Base-by-base conservation (phyloP, 2,797 vertebrate species). In the Manis pentadactyla region DNA sequence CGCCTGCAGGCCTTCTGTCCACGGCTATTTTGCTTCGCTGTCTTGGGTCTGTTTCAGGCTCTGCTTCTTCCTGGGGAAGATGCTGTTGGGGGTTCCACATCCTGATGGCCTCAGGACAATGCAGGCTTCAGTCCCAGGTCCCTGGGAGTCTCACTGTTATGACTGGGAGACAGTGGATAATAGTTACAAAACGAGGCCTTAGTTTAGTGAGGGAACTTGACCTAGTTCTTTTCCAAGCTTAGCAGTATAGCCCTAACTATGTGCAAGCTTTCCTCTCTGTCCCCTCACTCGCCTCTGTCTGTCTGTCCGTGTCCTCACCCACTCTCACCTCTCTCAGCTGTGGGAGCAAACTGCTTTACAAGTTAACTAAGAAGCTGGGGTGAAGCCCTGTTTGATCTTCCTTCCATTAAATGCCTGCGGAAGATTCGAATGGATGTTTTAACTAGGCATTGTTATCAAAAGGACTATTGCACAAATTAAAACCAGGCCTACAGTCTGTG, bases 381-480 rank as follows among this genome's bases (percentile, higher is more conserved):
- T 96, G 97, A 96, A 98, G 98, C 97, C 97, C 97, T 98, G 97
- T 98, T 98, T 98, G 98, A 97, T 98, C 98, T 97, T 97, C 97
- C 96, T 97, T 96, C 95, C 97, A 97, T 98, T 98, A 98, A 98
- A 97, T 98, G 98, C 97, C 96, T 98, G 97, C 97, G 98, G 63
- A 88, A 98, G 98, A 98, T 98, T 98, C 97, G 98, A 98, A 98
- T 98, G 98, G 96, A 95, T 98, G 95, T 97, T 98, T 98, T 98
- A 98, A 98, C 98, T 98, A 98, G 97, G 96, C 97, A 88, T 98
- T 98, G 98, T 98, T 98, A 98, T 98, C 98, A 95, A 98, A 98
- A 98, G 98, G 98, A 98, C 98, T 98, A 93, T 96, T 98, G 98
- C 98, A 95, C 98, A 98, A 98, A 98, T 98, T 98, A 98, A 98